Base-by-base conservation (phyloP, 1,140 invertebrate species). In the Bombus balteatus region DNA sequence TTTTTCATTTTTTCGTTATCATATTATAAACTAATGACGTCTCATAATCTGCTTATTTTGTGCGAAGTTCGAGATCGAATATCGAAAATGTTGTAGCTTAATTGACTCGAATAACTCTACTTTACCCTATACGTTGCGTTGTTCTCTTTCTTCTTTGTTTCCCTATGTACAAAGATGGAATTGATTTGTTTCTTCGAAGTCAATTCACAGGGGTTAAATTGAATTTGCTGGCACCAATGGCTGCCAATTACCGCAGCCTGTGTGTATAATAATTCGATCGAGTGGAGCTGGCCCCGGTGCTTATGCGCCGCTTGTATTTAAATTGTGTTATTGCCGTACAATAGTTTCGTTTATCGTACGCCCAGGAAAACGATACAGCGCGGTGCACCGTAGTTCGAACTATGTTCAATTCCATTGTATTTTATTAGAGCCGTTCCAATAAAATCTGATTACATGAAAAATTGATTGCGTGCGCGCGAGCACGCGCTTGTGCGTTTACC, bases 361-460 rank as follows among this genome's bases (percentile, higher is more conserved):
- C 15, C 32, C 39, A 71, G 66, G 53, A 47, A 62, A 71, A 53
- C 73, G 62, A 39, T 76, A 66, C 59, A 34, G 41, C 59, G 43
- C 43, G 22, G 57, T 43, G 62, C 9, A 32, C 3, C 41, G 74
- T 39, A 62, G 41, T 59, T 28, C 53, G 53, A 59, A 62, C 65
- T 80, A 84, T 47, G 76, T 47, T 59, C 53, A n/a, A 59, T 80
- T 62, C 39, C 13, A 62, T 62, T 79, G 37, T 59, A 39, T 70
- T 77, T 84, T 84, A 84, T 79, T 84, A 79, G 25, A n/a, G 41
- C 39, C 39, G 15, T 83, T 70, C 68, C 74, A 75, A 68, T 70
- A 34, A 41, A 78, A 78, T 70, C 39, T 43, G 74, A 78, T 78
- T 68, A 28, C 75, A 70, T 28, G 47, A 78, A 39, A 78, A 57